phyloP scores from a whole-genome alignment of 2,113 vertebrate genomes.

The Coracopsis vasa region DNA sequence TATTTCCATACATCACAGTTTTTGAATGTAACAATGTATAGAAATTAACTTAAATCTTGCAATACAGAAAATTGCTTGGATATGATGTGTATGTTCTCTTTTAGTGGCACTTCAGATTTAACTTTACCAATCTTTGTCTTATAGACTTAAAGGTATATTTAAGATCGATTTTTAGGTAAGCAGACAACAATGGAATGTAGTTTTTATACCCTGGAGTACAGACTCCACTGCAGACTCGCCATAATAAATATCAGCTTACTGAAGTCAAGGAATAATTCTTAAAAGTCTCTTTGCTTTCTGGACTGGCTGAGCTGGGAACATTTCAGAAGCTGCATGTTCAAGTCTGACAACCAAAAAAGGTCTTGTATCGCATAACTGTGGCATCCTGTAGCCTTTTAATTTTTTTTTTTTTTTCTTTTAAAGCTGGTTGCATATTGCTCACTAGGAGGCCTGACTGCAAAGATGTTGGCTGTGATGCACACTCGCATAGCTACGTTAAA shows the following conservation, averaged over 20 bases:
- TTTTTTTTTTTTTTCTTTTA: background rate
- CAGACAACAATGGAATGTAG: background rate
- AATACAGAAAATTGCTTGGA: background rate
- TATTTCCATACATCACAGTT: background rate
- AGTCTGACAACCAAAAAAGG: constrained; percentile 40
- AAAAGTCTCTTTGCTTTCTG: background rate
- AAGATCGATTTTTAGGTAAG: background rate
- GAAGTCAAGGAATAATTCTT: background rate
- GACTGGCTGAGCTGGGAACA: background rate
- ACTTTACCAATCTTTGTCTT: background rate
- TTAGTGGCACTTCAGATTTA: background rate
- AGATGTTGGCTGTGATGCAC: background rate
- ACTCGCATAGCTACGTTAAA: background rate
- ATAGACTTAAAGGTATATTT: background rate
- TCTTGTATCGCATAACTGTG: constrained; percentile 11
- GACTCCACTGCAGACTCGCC: background rate
- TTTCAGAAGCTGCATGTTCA: background rate
- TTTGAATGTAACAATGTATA: background rate
- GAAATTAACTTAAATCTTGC: background rate
- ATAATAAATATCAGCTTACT: background rate
- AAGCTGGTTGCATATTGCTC: background rate
- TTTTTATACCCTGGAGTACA: background rate
- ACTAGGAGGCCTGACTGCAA: background rate
- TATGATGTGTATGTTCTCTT: background rate
- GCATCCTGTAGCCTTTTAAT: background rate